phyloP scores from a whole-genome alignment of 2,888 invertebrate species.

The Microctonus aethiopoides region DNA sequence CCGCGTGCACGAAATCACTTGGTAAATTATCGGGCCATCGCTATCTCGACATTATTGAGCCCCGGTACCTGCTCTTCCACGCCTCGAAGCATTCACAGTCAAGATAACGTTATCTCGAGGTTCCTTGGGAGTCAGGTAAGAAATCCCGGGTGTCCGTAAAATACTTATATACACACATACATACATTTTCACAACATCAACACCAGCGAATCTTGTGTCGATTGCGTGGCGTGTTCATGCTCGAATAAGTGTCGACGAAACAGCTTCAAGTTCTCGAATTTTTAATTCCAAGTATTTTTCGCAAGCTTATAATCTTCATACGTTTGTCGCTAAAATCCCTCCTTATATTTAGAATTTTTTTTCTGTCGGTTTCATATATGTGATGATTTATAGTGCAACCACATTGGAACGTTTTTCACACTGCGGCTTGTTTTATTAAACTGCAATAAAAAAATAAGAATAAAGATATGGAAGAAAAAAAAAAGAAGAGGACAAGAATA shows the following conservation, averaged over 20 bases:
- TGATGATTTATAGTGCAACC: constrained; percentile 20
- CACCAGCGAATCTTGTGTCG: neutral
- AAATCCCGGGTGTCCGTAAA: constrained; percentile 39
- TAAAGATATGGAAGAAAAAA: neutral
- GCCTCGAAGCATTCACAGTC: constrained; percentile 59
- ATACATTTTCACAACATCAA: constrained; percentile 7
- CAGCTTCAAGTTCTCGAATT: neutral
- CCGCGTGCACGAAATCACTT: constrained; percentile 51
- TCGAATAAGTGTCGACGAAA: neutral
- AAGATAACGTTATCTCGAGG: constrained; percentile 61
- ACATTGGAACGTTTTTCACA: constrained; percentile 14
- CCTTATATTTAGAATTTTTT: neutral
- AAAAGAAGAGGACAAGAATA: constrained; percentile 12
- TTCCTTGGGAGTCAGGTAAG: constrained; percentile 53
- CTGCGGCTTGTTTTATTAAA: constrained; percentile 21
- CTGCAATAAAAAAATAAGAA: constrained; percentile 15
- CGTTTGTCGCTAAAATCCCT: too few relatives aligned
- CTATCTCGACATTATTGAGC: constrained; percentile 61
- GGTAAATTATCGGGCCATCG: constrained; percentile 59
- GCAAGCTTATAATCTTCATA: neutral
- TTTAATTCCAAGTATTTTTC: neutral
- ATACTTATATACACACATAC: constrained; percentile 35
- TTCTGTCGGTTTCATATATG: neutral
- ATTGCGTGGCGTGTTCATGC: neutral
- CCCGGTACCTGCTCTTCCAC: constrained; percentile 55